phyloP scores from a whole-genome alignment of 1,140 invertebrate species.

The Scaptomyza graminum region DNA sequence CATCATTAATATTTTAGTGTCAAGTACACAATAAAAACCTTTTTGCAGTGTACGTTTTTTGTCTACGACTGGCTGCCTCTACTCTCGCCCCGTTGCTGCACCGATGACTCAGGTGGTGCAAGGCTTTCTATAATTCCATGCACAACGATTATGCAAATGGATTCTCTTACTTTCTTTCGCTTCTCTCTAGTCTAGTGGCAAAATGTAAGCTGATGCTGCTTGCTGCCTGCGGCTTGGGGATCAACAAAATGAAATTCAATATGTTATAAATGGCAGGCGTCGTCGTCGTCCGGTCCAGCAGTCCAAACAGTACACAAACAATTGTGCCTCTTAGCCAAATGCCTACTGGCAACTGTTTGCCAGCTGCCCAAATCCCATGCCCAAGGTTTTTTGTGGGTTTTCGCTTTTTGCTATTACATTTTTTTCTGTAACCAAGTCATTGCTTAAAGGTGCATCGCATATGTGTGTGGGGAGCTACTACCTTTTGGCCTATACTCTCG shows the following conservation, averaged over 20 bases:
- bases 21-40: no score
- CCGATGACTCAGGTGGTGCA: conserved; percentile 67
- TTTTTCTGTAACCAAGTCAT: conserved; percentile 32
- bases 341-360: conserved; percentile 24
- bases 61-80: not conserved
- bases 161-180: conserved; percentile 1
- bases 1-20: no score
- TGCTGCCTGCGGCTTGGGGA: conserved; percentile 41
- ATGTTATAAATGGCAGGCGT: conserved; percentile 65
- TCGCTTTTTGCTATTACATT: not conserved
- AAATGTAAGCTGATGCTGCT: conserved; percentile 9
- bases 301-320: conserved; percentile 51
- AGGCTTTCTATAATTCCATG: conserved; percentile 78
- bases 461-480: no score
- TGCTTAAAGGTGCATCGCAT: conserved; percentile 57
- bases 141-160: conserved; percentile 72
- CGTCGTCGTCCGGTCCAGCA: conserved; percentile 31
- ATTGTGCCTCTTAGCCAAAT: conserved; percentile 34
- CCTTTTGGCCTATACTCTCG: conserved; percentile 9
- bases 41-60: conserved; percentile 1
- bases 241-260: conserved; percentile 74
- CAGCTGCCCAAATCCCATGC: conserved; percentile 17
- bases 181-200: not conserved
- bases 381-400: conserved; percentile 7
- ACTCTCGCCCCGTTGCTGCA: not conserved